Percentiles rank a stretch among this genome's conserved stretches.
phyloP scores from a whole-genome alignment of 2,113 vertebrate species.

The Tragulus kanchil region DNA sequence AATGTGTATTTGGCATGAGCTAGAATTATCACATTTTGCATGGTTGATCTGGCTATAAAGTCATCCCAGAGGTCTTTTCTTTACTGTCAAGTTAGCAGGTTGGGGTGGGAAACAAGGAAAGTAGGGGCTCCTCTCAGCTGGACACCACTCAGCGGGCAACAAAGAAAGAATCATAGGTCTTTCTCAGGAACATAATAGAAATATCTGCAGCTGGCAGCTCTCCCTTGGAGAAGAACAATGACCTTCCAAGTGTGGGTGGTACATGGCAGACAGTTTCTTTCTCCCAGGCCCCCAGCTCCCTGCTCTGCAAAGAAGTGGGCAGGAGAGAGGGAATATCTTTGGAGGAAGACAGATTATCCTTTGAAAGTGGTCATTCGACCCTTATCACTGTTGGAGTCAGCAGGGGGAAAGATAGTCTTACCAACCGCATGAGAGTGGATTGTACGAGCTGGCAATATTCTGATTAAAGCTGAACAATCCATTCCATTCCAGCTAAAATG shows the following conservation, averaged over 20 bases:
- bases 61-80: background rate
- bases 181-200: background rate
- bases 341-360: conserved; percentile 44
- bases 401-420: background rate
- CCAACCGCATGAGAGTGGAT: background rate
- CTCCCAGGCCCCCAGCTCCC: background rate
- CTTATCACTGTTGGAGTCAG: conserved; percentile 1
- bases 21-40: background rate
- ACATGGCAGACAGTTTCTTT: background rate
- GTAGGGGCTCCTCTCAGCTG: background rate
- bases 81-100: no score
- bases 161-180: background rate
- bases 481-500: conserved; percentile 41
- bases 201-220: background rate
- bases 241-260: background rate
- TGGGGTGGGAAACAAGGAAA: background rate
- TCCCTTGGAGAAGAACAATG: background rate
- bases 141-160: background rate
- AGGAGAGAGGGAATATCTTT: background rate
- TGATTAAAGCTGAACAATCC: conserved; percentile 55
- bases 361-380: background rate
- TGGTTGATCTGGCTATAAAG: background rate
- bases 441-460: conserved; percentile 5
- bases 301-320: background rate
- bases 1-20: background rate